Conservation (phyloP, 2,113 vertebrate genomes). For the Neogobius melanostomus region DNA sequence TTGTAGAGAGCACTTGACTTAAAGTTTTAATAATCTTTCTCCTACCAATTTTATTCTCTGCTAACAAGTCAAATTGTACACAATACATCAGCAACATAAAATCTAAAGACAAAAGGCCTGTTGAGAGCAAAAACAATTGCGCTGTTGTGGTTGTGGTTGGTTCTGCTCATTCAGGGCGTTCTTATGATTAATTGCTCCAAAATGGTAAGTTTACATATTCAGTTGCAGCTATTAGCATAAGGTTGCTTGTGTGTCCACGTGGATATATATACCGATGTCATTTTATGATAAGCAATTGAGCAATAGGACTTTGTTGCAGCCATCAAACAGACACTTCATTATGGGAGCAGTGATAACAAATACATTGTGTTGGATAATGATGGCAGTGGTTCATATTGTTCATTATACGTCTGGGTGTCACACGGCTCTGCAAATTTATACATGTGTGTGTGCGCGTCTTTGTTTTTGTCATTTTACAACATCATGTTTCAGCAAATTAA, state of each 20-base stretch:
- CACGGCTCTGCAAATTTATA: constrained; percentile 54
- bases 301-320: constrained; percentile 70
- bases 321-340: constrained; percentile 76
- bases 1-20: constrained; percentile 34
- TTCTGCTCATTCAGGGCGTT: constrained; percentile 39
- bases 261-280: constrained; percentile 65
- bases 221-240: constrained; percentile 18
- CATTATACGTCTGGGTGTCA: constrained; percentile 70
- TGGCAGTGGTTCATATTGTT: constrained; percentile 72
- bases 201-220: constrained; percentile 37
- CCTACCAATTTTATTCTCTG: not conserved
- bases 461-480: constrained; percentile 72
- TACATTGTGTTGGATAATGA: constrained; percentile 73
- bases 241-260: constrained; percentile 38
- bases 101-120: constrained; percentile 13
- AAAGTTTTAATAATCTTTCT: not conserved
- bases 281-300: constrained; percentile 74
- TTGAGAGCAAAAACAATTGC: constrained; percentile 42
- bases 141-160: constrained; percentile 17
- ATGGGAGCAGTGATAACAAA: constrained; percentile 72
- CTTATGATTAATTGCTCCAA: constrained; percentile 60
- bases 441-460: constrained; percentile 25
- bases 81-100: constrained; percentile 18
- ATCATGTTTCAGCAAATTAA: constrained; percentile 74
- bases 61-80: constrained; percentile 9